Conservation (phyloP, 2,888 invertebrate species). For the Xylocampa areola region DNA sequence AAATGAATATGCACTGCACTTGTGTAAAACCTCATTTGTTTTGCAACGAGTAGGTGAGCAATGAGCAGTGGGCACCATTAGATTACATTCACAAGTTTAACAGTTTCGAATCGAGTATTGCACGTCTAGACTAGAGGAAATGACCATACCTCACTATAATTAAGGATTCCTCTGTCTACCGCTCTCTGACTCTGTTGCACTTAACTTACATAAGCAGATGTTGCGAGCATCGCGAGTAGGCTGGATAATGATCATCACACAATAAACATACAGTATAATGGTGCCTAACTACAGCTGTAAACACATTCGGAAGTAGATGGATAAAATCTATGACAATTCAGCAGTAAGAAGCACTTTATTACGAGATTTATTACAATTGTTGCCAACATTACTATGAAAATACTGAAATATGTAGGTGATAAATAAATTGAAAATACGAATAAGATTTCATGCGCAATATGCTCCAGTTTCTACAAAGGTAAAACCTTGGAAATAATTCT, state of each 20-base stretch:
- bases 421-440: no score
- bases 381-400: constrained; percentile 14
- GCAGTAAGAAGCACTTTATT: constrained; percentile 40
- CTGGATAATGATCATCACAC: constrained; percentile 47
- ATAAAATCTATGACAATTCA: constrained; percentile 45
- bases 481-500: background rate
- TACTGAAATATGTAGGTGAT: constrained; percentile 14
- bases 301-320: constrained; percentile 49
- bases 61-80: constrained; percentile 7
- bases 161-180: constrained; percentile 44
- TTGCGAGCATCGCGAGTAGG: constrained; percentile 44
- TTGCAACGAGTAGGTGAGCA: constrained; percentile 65
- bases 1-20: constrained; percentile 72
- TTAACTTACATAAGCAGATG: constrained; percentile 50
- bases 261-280: constrained; percentile 49
- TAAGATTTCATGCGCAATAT: no score
- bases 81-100: constrained; percentile 44
- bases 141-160: constrained; percentile 44
- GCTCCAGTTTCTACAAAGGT: background rate
- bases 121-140: constrained; percentile 51
- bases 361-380: constrained; percentile 25
- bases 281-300: constrained; percentile 48
- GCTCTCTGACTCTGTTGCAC: constrained; percentile 31
- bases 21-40: constrained; percentile 80
- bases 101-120: constrained; percentile 59